phyloP scores from a whole-genome alignment of 2,797 vertebrate species.

The Percopsis omiscomaycus region DNA sequence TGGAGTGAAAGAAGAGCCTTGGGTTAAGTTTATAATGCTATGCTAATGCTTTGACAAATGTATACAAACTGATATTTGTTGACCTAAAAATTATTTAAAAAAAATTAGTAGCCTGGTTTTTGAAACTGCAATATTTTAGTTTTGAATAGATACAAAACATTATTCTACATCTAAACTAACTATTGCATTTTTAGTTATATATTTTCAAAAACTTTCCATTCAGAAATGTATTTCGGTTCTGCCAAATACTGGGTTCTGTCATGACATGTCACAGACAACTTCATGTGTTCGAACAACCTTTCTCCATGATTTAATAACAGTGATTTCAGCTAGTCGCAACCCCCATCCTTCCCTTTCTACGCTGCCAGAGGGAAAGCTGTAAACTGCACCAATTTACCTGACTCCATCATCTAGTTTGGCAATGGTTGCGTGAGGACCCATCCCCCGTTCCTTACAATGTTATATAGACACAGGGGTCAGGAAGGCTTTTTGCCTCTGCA shows the following conservation, averaged over 20 bases:
- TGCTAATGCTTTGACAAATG: constrained; percentile 55
- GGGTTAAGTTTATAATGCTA: constrained; percentile 37
- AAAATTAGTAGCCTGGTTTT: constrained; percentile 55
- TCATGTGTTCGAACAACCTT: constrained; percentile 69
- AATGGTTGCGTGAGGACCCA: constrained; percentile 74
- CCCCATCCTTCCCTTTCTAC: constrained; percentile 54
- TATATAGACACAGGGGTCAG: constrained; percentile 87
- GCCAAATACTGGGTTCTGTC: constrained; percentile 57
- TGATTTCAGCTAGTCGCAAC: constrained; percentile 82
- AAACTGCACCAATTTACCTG: constrained; percentile 91
- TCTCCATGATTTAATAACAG: constrained; percentile 87
- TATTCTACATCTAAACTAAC: too few species aligned
- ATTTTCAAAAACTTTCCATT: constrained; percentile 38
- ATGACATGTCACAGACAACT: constrained; percentile 64
- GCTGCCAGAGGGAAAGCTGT: constrained; percentile 83
- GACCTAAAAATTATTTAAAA: constrained; percentile 15
- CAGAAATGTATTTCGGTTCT: constrained; percentile 53
- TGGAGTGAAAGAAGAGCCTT: constrained; percentile 44
- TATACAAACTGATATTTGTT: constrained; percentile 31
- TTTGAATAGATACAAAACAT: too few species aligned
- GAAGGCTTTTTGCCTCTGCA: constrained; percentile 84
- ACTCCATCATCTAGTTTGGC: constrained; percentile 81
- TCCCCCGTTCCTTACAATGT: constrained; percentile 78
- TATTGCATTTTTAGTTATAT: too few species aligned
- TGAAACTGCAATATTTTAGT: too few species aligned